These are phyloP conservation scores for Nemoura dubitans DNA, from an alignment of 2,888 invertebrate genomes.

Conservation along the genomic window DNA sequence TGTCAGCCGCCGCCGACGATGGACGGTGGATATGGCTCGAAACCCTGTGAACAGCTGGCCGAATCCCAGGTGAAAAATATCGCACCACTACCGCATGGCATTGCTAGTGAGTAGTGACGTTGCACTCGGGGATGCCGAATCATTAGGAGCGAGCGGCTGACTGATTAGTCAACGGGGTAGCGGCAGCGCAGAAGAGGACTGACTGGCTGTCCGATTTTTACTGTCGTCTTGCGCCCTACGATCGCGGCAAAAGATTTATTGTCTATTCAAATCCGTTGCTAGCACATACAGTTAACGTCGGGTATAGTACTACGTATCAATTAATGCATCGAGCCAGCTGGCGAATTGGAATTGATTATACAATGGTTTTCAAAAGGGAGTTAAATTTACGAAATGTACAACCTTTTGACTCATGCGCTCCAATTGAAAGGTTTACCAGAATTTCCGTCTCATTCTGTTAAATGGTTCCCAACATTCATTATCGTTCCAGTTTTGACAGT, in stretches of 20 bases:
- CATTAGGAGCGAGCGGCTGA: slow-evolving; percentile 33
- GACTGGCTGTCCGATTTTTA: not conserved
- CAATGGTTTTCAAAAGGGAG: not conserved
- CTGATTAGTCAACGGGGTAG: slow-evolving; percentile 43
- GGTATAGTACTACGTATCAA: not conserved
- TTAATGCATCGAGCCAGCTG: not conserved
- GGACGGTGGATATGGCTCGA: not conserved
- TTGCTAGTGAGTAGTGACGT: not conserved
- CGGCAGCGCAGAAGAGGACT: not conserved
- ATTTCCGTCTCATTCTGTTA: not conserved
- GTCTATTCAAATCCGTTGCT: not conserved
- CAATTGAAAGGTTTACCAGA: not conserved
- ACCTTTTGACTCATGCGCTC: not conserved
- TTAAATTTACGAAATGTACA: not conserved
- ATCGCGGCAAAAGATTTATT: not conserved
- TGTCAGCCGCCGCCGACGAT: not conserved
- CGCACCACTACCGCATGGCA: slow-evolving; percentile 30
- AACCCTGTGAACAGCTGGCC: slow-evolving; percentile 38
- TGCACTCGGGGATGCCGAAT: slow-evolving; percentile 31
- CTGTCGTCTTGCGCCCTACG: not conserved
- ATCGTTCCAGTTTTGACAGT: not conserved
- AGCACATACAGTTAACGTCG: not conserved
- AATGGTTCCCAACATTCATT: not conserved
- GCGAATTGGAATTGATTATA: not conserved
- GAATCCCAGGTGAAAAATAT: slow-evolving; percentile 44